These are phyloP conservation scores for Cosmia trapezina DNA, from an alignment of 2,888 invertebrate species.

Conservation along the genomic window DNA sequence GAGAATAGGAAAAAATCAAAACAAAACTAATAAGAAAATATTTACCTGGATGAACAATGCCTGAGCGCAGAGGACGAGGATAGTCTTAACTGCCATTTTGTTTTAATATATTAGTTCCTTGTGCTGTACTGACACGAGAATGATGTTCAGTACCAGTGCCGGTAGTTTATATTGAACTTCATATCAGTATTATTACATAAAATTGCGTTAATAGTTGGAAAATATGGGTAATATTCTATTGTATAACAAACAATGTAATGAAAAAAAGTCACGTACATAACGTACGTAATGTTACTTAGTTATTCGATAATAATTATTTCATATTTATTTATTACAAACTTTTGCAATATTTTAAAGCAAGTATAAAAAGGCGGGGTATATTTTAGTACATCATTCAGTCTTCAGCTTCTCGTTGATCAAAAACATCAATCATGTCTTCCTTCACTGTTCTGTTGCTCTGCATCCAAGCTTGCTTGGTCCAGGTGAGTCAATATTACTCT, in stretches of 20 bases:
- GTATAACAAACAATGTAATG: conserved; percentile 10
- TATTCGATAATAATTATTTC: conserved; percentile 13
- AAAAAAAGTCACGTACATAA: conserved; percentile 27
- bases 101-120: conserved; percentile 3
- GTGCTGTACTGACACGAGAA: conserved; percentile 32
- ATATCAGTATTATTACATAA: conserved; percentile 39
- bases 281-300: not conserved
- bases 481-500: conserved; percentile 56
- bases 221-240: conserved; percentile 36
- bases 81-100: conserved; percentile 55
- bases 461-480: conserved; percentile 71
- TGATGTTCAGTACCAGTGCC: conserved; percentile 14
- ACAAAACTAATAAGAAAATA: not conserved
- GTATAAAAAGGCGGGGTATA: conserved; percentile 16
- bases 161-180: conserved; percentile 16
- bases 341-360: conserved; percentile 13
- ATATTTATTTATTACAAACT: too few species aligned
- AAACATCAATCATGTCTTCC: conserved; percentile 65
- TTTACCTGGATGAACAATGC: conserved; percentile 62
- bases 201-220: conserved; percentile 18
- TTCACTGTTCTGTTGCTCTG: conserved; percentile 69
- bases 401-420: conserved; percentile 44
- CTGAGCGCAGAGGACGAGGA: conserved; percentile 58
- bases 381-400: conserved; percentile 15
- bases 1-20: too few species aligned